phyloP scores from a whole-genome alignment of 2,113 vertebrate genomes.

The Delphinapterus leucas region DNA sequence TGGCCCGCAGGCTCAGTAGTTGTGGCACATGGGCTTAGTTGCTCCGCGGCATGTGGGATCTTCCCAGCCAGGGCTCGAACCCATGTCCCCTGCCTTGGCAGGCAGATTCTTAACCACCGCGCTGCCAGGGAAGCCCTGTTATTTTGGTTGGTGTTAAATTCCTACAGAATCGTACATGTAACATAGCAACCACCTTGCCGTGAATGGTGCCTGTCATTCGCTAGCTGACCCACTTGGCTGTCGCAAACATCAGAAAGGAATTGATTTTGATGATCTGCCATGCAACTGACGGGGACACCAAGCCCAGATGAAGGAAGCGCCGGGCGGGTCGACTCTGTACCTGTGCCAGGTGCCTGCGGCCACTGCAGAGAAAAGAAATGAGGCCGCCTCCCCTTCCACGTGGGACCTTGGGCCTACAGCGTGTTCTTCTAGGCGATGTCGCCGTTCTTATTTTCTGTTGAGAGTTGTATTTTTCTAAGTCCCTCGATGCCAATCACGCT shows the following conservation, averaged over 20 bases:
- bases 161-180: constrained; percentile 70
- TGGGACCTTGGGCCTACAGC: neutral
- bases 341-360: constrained; percentile 67
- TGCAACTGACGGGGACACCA: constrained; percentile 62
- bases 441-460: neutral
- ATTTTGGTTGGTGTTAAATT: constrained; percentile 69
- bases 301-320: constrained; percentile 54
- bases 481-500: neutral
- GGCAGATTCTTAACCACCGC: too few relatives aligned
- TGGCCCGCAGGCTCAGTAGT: too few relatives aligned
- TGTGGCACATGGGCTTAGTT: too few relatives aligned
- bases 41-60: too few relatives aligned
- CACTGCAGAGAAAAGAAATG: constrained; percentile 25
- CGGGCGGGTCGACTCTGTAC: neutral
- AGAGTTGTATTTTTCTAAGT: neutral
- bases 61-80: too few relatives aligned
- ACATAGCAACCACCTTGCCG: constrained; percentile 57
- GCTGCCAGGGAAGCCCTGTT: too few relatives aligned
- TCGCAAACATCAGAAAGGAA: constrained; percentile 79
- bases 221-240: constrained; percentile 72
- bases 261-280: constrained; percentile 74
- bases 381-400: neutral
- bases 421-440: neutral
- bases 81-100: too few relatives aligned
- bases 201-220: constrained; percentile 59